phyloP scores from a whole-genome alignment of 2,888 invertebrate genomes.

The Hirtodrosophila duncani region DNA sequence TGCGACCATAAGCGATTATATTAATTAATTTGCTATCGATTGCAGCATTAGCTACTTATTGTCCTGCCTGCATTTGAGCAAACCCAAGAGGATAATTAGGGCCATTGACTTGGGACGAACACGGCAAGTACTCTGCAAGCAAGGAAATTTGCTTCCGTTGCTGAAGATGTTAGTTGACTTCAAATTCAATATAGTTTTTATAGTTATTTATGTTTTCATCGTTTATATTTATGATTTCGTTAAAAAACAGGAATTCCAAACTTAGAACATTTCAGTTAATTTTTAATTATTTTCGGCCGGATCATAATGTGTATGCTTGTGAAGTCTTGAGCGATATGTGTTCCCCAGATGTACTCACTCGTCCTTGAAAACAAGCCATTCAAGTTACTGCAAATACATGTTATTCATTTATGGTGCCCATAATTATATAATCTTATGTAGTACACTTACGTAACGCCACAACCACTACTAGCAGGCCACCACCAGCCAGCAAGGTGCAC shows the following conservation, averaged over 20 bases:
- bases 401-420: too few species aligned
- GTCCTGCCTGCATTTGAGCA: slow-evolving; percentile 33
- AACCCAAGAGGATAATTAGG: slow-evolving; percentile 25
- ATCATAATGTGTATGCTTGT: not conserved
- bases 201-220: too few species aligned
- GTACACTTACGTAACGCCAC: not conserved
- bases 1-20: slow-evolving; percentile 44
- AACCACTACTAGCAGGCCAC: accelerated
- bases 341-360: too few species aligned
- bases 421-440: too few species aligned
- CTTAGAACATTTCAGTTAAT: not conserved
- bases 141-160: too few species aligned
- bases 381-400: slow-evolving; percentile 7
- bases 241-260: too few species aligned
- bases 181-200: too few species aligned
- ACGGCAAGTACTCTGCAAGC: too few species aligned
- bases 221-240: too few species aligned
- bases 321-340: slow-evolving; percentile 6
- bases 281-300: slow-evolving; percentile 1
- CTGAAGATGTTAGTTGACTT: too few species aligned
- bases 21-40: slow-evolving; percentile 65
- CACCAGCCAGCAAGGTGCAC: slow-evolving; percentile 15
- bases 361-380: not conserved
- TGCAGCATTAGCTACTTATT: slow-evolving; percentile 33
- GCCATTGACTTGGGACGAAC: too few species aligned